These are phyloP conservation scores for Eustalomyia histrio DNA, from an alignment of 2,888 invertebrate genomes.

Conservation along the genomic window DNA sequence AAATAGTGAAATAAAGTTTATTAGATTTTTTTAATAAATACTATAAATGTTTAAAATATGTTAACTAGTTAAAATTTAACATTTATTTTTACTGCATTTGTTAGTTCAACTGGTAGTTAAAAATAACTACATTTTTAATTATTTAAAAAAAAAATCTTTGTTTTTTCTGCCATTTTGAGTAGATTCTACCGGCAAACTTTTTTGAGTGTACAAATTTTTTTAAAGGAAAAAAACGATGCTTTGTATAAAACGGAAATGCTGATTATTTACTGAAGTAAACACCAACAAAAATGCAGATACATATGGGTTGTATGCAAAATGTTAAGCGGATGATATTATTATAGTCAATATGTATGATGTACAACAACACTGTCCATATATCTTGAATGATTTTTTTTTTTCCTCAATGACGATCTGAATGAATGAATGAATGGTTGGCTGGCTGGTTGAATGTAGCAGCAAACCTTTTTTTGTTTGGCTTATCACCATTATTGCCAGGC, in stretches of 20 bases:
- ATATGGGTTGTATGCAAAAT: constrained; percentile 9
- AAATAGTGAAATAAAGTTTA: too few relatives aligned
- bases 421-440: not conserved
- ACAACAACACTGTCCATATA: not conserved
- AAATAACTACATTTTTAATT: too few relatives aligned
- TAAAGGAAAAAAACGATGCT: not conserved
- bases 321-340: constrained; percentile 17
- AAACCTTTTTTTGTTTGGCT: not conserved
- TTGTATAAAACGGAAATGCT: constrained; percentile 38
- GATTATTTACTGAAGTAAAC: constrained; percentile 29
- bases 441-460: not conserved
- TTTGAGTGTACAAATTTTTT: too few relatives aligned
- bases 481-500: not conserved
- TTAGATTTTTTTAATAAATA: too few relatives aligned
- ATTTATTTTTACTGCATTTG: too few relatives aligned
- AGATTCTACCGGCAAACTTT: too few relatives aligned
- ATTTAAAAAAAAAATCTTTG: too few relatives aligned
- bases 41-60: too few relatives aligned
- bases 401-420: not conserved
- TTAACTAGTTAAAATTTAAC: too few relatives aligned
- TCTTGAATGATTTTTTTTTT: not conserved
- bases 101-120: too few relatives aligned
- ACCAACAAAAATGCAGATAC: constrained; percentile 9
- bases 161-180: too few relatives aligned
- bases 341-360: not conserved